These are phyloP conservation scores for Miniopterus natalensis DNA, from an alignment of 2,113 vertebrate species.

Conservation along the genomic window DNA sequence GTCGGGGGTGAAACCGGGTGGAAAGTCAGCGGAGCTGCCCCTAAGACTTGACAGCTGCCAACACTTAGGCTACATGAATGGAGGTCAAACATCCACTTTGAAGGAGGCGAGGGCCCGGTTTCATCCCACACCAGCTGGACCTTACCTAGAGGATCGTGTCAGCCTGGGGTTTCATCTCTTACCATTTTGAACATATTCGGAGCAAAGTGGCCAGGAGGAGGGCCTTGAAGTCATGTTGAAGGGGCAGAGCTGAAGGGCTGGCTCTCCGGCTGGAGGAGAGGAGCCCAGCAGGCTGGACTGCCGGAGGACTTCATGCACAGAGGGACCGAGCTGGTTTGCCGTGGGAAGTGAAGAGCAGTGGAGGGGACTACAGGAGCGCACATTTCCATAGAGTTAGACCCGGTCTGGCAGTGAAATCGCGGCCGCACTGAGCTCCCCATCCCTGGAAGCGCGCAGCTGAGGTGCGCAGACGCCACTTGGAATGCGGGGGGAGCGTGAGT, in stretches of 20 bases:
- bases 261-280: background rate
- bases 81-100: background rate
- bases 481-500: background rate
- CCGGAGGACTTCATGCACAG: background rate
- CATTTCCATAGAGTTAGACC: background rate
- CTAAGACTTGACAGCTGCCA: background rate
- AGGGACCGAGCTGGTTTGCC: background rate
- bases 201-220: background rate
- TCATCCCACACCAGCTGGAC: background rate
- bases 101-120: background rate
- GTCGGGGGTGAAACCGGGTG: background rate
- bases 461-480: rapidly evolving
- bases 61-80: background rate
- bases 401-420: rapidly evolving
- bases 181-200: background rate
- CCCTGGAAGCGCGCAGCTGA: background rate
- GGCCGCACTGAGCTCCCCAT: background rate
- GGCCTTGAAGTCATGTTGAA: background rate
- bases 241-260: background rate
- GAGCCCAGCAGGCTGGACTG: background rate
- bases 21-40: background rate
- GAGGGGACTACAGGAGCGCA: background rate
- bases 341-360: rapidly evolving
- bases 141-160: rapidly evolving
- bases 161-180: background rate